Conservation (phyloP, 1,140 invertebrate species). For the Drosophila serrata region DNA sequence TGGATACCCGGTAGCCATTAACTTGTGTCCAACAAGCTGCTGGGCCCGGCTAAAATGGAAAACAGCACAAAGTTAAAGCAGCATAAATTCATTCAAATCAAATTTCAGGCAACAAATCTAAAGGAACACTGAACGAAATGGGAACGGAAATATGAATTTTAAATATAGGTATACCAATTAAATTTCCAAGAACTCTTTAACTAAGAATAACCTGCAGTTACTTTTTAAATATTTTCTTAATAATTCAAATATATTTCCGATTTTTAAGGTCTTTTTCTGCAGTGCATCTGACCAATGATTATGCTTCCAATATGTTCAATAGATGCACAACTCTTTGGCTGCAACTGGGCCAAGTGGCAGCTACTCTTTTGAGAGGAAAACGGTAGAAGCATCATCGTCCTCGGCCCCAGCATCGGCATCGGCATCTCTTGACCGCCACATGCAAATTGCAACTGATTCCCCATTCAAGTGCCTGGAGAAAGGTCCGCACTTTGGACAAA, state of each 20-base stretch:
- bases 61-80: conserved; percentile 23
- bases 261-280: neutral
- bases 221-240: neutral
- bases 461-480: conserved; percentile 59
- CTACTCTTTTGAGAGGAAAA: conserved; percentile 12
- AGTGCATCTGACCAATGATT: conserved; percentile 30
- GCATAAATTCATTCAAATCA: neutral
- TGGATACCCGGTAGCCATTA: conserved; percentile 35
- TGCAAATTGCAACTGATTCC: conserved; percentile 80
- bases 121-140: neutral
- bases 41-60: conserved; percentile 14
- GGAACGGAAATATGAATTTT: too few species aligned
- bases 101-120: conserved; percentile 4
- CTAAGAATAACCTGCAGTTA: neutral
- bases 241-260: neutral
- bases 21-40: conserved; percentile 20
- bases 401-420: conserved; percentile 7
- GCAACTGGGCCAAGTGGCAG: conserved; percentile 72
- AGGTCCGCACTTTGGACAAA: conserved; percentile 28
- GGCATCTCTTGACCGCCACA: conserved; percentile 54
- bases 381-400: neutral
- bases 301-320: conserved; percentile 43
- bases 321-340: conserved; percentile 32
- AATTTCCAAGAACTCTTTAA: neutral
- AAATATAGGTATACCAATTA: too few species aligned